Evolutionary conservation across 2,888 invertebrate species (phyloP).

Genomic region (Brachyopa scutellaris): DNA sequence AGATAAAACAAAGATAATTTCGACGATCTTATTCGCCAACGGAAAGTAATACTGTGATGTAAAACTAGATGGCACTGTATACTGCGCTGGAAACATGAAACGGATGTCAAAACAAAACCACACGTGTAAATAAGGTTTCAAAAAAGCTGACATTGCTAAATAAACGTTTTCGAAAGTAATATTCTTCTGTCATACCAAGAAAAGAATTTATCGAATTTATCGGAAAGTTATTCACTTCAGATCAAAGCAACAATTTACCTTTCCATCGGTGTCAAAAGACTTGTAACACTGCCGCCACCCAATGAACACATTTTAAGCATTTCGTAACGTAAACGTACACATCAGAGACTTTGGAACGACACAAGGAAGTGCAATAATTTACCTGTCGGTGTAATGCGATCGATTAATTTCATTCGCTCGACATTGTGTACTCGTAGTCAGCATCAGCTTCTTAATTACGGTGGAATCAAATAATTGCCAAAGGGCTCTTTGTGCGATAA

Average conservation of each 20-base stretch:
- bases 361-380: constrained; percentile 28
- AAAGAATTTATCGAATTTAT: neutral
- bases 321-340: too few relatives aligned
- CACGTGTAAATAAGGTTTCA: too few relatives aligned
- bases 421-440: neutral
- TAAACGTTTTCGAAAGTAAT: constrained; percentile 1
- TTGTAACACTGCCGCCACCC: constrained; percentile 1
- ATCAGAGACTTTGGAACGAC: too few relatives aligned
- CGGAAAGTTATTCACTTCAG: neutral
- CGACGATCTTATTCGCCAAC: too few relatives aligned
- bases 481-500: neutral
- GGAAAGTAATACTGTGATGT: too few relatives aligned
- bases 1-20: too few relatives aligned
- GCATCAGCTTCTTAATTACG: constrained; percentile 62
- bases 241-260: constrained; percentile 24
- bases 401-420: constrained; percentile 19
- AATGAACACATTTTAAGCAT: neutral
- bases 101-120: too few relatives aligned
- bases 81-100: too few relatives aligned
- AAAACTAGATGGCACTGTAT: too few relatives aligned
- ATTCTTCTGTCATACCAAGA: neutral
- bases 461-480: constrained; percentile 56
- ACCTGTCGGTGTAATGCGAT: constrained; percentile 30
- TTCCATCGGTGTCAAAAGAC: constrained; percentile 5
- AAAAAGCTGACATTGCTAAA: neutral